Conservation (phyloP, 1,140 invertebrate genomes). For the Zaprionus camerounensis region DNA sequence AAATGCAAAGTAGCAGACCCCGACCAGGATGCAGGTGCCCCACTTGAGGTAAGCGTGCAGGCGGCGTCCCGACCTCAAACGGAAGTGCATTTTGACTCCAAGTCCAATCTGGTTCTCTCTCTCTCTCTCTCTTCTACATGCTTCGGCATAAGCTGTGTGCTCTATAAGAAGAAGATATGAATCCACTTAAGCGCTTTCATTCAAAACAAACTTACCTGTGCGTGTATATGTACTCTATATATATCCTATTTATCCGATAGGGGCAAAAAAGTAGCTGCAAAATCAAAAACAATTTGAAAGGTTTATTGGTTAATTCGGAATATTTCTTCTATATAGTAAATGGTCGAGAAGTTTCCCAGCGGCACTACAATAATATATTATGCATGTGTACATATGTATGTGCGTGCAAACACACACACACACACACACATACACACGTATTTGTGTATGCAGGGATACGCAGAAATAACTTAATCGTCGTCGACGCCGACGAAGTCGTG, state of each 20-base stretch:
- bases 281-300: not conserved
- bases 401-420: not conserved
- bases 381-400: not conserved
- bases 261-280: not conserved
- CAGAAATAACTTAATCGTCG: conserved; percentile 2
- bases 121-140: not conserved
- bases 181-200: not conserved
- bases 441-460: not conserved
- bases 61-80: conserved; percentile 72
- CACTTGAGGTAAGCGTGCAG: conserved; percentile 76
- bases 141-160: not conserved
- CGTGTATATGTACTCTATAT: not conserved
- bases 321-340: not conserved
- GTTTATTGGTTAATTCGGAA: not conserved
- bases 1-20: conserved; percentile 77
- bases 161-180: not conserved
- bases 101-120: not conserved
- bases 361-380: not conserved
- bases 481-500: not conserved
- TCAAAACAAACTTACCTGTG: not conserved
- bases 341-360: not conserved
- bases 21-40: conserved; percentile 65
- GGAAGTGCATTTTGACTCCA: conserved; percentile 67
- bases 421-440: not conserved
- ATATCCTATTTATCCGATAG: not conserved